Evolutionary conservation across 2,797 vertebrate genomes (phyloP), one percentile per base, ranked within the genome.

Genomic region (Crax fasciolata): DNA sequence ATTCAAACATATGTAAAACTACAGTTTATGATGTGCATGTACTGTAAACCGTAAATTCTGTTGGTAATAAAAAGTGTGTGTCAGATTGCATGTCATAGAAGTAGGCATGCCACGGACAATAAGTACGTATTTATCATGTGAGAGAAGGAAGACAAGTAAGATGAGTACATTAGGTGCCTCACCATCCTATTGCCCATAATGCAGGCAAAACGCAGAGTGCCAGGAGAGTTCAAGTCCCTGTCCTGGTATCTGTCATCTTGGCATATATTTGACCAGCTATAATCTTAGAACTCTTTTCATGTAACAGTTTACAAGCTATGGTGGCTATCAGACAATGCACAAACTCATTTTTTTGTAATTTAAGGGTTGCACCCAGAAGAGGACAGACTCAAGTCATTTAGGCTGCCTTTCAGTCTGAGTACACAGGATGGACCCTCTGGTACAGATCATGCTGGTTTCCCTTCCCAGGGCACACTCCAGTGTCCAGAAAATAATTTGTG

Each of bases 111-210:
- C 10, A 13, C 12, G 54, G 28, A 6, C 24, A 79, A 30, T 19
- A 5, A 43, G 24, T n/a, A n/a, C 0, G 1, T 78, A 28, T 39
- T 63, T 77, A 39, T 70, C 46, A 39, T 18, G 18, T 0, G 1
- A 32, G 57, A 62, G 28, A 66, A 83, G 58, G 72, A 80, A 44
- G 14, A 66, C 0, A 3, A 0, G 1, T 20, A 39, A 15, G 32
- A 70, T 62, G 43, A 43, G 23, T 68, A 79, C 59, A 62, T 68
- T 24, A 76, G 17, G n/a, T 30, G 20, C 19, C 3, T 49, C 13
- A 12, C 65, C 44, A 46, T 80, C 24, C 24, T 17, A 8, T 11
- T 66, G 13, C 19, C 51, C 41, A 32, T 44, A 62, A 61, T 54
- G 76, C 55, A 7, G 10, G 21, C 8, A 65, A 83, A 90, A 32